phyloP scores from a whole-genome alignment of 2,113 vertebrate species.

The Pseudonaja textilis region DNA sequence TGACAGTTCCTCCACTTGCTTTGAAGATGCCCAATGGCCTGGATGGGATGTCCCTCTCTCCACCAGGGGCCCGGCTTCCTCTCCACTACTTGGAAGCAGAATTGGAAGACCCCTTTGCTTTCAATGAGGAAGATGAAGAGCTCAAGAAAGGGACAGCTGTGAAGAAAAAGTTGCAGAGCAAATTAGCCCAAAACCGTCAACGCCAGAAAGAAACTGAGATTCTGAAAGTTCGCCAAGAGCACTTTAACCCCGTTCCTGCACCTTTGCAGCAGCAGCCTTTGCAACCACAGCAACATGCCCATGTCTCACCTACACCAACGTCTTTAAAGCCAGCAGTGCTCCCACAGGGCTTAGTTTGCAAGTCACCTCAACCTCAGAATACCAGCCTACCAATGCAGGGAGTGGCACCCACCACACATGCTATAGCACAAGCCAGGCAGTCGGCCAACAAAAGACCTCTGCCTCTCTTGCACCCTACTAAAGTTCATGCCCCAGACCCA shows the following conservation, averaged over 20 bases:
- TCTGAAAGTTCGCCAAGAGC: slow-evolving; percentile 89
- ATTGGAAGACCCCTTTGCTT: slow-evolving; percentile 94
- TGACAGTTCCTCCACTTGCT: slow-evolving; percentile 90
- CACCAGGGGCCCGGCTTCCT: slow-evolving; percentile 84
- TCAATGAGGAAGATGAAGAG: slow-evolving; percentile 90
- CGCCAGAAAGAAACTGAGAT: slow-evolving; percentile 84
- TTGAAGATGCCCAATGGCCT: slow-evolving; percentile 94
- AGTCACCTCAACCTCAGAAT: slow-evolving; percentile 91
- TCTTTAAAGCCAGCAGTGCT: slow-evolving; percentile 80
- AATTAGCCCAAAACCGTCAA: slow-evolving; percentile 87
- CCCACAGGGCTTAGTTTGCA: slow-evolving; percentile 89
- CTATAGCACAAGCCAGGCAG: slow-evolving; percentile 82
- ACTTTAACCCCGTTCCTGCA: slow-evolving; percentile 89
- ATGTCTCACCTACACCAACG: slow-evolving; percentile 72
- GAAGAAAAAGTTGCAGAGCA: slow-evolving; percentile 90
- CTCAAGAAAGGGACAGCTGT: slow-evolving; percentile 84
- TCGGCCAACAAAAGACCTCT: slow-evolving; percentile 83
- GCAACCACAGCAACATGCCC: slow-evolving; percentile 68
- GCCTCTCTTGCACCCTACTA: slow-evolving; percentile 73
- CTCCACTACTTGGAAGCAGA: slow-evolving; percentile 88
- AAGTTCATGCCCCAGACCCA: slow-evolving; percentile 66
- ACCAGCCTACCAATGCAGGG: slow-evolving; percentile 89
- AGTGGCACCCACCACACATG: slow-evolving; percentile 79
- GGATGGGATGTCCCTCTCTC: slow-evolving; percentile 90
- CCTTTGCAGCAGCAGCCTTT: slow-evolving; percentile 74